These are phyloP conservation scores for Prionailurus bengalensis DNA, from an alignment of 2,113 vertebrate species.

Conservation along the genomic window DNA sequence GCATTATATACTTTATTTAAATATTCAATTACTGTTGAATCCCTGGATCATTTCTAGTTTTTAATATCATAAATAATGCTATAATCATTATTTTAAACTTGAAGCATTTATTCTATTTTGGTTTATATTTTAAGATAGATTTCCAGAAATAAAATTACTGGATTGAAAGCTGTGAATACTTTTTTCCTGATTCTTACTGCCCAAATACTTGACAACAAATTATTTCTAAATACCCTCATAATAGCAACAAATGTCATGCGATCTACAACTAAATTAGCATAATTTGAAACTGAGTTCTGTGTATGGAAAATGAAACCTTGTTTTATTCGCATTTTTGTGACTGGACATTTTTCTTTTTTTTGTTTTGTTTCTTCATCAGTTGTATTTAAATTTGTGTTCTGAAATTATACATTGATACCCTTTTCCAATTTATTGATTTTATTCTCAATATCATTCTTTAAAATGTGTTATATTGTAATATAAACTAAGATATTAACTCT, in stretches of 20 bases:
- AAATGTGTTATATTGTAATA: not conserved
- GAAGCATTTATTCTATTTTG: not conserved
- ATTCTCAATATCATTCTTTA: not conserved
- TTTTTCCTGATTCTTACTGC: not conserved
- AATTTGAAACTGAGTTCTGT: not conserved
- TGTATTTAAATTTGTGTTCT: not conserved
- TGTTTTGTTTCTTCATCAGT: not conserved
- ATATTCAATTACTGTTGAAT: not conserved
- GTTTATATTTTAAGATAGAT: conserved; percentile 5
- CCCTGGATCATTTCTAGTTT: not conserved
- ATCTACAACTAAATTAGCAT: not conserved
- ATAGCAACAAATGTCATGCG: not conserved
- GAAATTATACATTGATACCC: not conserved
- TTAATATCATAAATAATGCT: not conserved
- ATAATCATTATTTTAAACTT: not conserved
- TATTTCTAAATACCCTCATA: conserved; percentile 10
- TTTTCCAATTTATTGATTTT: conserved; percentile 8
- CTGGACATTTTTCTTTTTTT: not conserved
- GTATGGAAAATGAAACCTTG: not conserved
- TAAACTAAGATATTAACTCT: not conserved
- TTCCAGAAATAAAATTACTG: not conserved
- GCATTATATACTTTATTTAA: not conserved
- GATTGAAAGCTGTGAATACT: not conserved
- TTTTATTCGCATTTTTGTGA: not conserved
- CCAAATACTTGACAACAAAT: not conserved